Percentiles rank a stretch among this genome's conserved stretches.
phyloP scores from a whole-genome alignment of 2,113 vertebrate genomes.

The Ceyx margarethae region DNA sequence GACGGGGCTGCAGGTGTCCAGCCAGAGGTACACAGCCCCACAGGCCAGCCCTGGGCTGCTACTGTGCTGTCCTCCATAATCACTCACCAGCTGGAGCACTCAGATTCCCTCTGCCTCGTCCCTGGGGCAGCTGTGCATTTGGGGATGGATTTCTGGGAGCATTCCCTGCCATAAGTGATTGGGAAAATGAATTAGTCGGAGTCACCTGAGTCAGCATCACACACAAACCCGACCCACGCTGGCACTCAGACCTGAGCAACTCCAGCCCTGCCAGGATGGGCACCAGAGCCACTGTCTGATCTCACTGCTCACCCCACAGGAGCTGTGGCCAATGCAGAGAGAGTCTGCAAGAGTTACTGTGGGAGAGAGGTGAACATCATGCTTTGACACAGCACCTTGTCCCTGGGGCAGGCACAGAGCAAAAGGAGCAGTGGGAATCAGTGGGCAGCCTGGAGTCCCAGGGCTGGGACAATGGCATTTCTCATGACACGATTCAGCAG shows the following conservation, averaged over 20 bases:
- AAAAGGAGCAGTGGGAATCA: not conserved
- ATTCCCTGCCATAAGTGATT: not conserved
- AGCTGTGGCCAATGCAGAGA: not conserved
- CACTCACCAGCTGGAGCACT: not conserved
- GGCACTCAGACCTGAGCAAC: not conserved
- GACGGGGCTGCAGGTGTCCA: not conserved
- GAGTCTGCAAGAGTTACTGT: not conserved
- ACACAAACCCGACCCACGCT: not conserved
- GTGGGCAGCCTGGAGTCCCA: not conserved
- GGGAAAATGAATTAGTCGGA: not conserved
- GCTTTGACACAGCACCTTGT: not conserved
- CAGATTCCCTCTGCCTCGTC: not conserved
- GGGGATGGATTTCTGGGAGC: not conserved
- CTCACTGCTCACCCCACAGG: not conserved
- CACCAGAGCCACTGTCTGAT: not conserved
- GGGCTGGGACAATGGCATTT: not conserved
- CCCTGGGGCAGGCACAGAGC: not conserved
- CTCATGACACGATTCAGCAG: not conserved
- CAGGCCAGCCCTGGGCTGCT: not conserved
- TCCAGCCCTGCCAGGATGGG: not conserved
- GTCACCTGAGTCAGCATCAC: not conserved
- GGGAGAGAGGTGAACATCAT: not conserved
- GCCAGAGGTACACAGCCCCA: not conserved
- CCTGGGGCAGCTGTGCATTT: not conserved
- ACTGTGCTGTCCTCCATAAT: not conserved